A percentile compares a stretch with the other conserved stretches of the same genome.
Evolutionary conservation across 2,888 invertebrate species (phyloP).

Genomic region (Megalurothrips usitatus): DNA sequence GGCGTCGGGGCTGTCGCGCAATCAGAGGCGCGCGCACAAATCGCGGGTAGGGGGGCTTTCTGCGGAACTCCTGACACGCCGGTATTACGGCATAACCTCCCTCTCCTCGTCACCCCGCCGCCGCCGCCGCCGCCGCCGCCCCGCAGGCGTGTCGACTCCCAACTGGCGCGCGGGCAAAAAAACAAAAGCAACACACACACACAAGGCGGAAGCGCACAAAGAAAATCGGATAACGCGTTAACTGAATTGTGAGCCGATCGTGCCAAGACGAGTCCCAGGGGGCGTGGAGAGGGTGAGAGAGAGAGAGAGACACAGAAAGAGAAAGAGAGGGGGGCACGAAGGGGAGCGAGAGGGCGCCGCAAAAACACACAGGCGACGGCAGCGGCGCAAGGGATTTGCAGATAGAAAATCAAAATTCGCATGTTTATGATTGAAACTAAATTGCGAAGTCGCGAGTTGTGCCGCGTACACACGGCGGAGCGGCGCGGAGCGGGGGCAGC

Average conservation of each 20-base stretch:
- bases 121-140: not conserved
- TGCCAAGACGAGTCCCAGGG: slow-evolving; percentile 23
- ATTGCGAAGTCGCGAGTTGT: slow-evolving; percentile 4
- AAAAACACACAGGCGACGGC: not conserved
- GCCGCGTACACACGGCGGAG: not conserved
- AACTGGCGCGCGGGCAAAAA: not conserved
- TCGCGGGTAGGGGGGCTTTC: too few species aligned
- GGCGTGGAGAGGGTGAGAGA: not conserved
- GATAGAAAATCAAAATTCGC: slow-evolving; percentile 26
- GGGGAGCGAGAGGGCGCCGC: not conserved
- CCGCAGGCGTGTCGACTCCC: not conserved
- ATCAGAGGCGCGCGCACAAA: too few species aligned
- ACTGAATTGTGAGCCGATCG: slow-evolving; percentile 26
- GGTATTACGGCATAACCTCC: not conserved
- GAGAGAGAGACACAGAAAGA: not conserved
- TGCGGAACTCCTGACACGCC: slow-evolving; percentile 3
- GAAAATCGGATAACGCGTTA: slow-evolving; percentile 26
- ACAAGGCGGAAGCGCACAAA: slow-evolving; percentile 18
- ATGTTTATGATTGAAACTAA: slow-evolving; percentile 25
- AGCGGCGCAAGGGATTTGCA: not conserved
- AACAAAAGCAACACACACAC: slow-evolving; percentile 19
- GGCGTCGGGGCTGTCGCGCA: too few species aligned
- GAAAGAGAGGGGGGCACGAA: not conserved
- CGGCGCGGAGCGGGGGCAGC: not conserved
- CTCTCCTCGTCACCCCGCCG: not conserved